A percentile compares a stretch with the other conserved stretches of the same genome.
Evolutionary conservation across 2,113 vertebrate genomes (phyloP).

Genomic region (Cyrtonyx montezumae): DNA sequence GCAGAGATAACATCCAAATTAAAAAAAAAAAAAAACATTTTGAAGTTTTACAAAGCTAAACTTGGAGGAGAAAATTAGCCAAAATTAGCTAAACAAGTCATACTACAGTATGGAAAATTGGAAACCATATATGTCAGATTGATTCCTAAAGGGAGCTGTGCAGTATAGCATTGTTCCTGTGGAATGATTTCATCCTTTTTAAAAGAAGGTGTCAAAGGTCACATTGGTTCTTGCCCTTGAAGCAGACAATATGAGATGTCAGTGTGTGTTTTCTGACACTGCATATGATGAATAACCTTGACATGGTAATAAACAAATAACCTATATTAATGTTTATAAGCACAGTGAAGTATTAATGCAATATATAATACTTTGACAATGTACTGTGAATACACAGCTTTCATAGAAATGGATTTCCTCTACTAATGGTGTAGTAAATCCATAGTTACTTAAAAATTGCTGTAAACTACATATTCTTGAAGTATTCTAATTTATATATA

Average conservation of each 20-base stretch:
- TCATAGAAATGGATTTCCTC: slow-evolving; percentile 11
- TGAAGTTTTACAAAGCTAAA: background rate
- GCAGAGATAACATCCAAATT: background rate
- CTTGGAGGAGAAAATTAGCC: slow-evolving; percentile 38
- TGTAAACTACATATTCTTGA: background rate
- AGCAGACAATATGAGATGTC: slow-evolving; percentile 74
- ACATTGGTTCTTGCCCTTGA: slow-evolving; percentile 70
- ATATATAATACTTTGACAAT: slow-evolving; percentile 4
- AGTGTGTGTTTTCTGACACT: slow-evolving; percentile 74
- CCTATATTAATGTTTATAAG: slow-evolving; percentile 26
- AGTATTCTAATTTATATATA: background rate
- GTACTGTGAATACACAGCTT: slow-evolving; percentile 11
- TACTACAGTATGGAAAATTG: slow-evolving; percentile 25
- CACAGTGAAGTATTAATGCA: slow-evolving; percentile 13
- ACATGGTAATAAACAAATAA: slow-evolving; percentile 71
- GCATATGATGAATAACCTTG: slow-evolving; percentile 70
- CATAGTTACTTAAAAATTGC: slow-evolving; percentile 6
- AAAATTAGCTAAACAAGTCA: slow-evolving; percentile 34
- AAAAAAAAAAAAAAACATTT: background rate
- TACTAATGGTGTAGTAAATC: background rate
- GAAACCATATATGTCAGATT: slow-evolving; percentile 47
- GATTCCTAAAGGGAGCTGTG: slow-evolving; percentile 42
- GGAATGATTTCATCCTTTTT: slow-evolving; percentile 69
- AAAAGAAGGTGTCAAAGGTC: slow-evolving; percentile 75
- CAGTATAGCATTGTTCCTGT: slow-evolving; percentile 48